Base-by-base conservation (phyloP, 2,888 invertebrate species). In the Malacosoma neustria region DNA sequence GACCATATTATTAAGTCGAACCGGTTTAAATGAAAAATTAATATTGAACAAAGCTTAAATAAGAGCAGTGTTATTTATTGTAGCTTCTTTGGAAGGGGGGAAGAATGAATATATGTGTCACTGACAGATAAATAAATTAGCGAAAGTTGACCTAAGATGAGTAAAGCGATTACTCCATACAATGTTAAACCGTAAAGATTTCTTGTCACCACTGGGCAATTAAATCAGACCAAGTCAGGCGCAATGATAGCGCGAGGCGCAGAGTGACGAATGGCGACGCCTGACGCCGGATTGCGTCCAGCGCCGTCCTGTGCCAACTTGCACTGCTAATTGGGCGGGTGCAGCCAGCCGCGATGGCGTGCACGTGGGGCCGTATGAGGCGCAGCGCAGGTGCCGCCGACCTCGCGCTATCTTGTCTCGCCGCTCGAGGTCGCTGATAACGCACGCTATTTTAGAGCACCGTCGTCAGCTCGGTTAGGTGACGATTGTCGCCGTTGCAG, bases 321-420 rank as follows among this genome's bases (percentile, higher is more conserved):
- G 22, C 42, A 48, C 50, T 39, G 60, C 60, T 61, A 60, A 61
- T 61, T 52, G 58, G 54, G 45, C 48, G 52, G 52, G 51, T 70
- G 75, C 72, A 68, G 56, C 53, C 56, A 5, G 54, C 43, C 51
- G 61, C 50, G 49, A 56, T 48, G 52, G 47, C 59, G 61, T 62
- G 70, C 81, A 80, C 80, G 76, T 77, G 75, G 73, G 64, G 64
- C n/a, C n/a, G n/a, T n/a, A n/a, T 58, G 69, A 60, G 66, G 62
- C 61, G 68, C 58, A 53, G 52, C 52, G 61, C 74, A 72, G 80
- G 82, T 81, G 81, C 74, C 79, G 76, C 61, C 77, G 80, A 79
- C 80, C 80, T 84, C 84, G 74, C 77, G 61, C 74, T 79, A 77
- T 76, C 80, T 77, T 71, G 79, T 75, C 76, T 74, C 77, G 75